These are phyloP conservation scores for Drosophila triauraria DNA, from an alignment of 1,140 invertebrate species.

Conservation along the genomic window DNA sequence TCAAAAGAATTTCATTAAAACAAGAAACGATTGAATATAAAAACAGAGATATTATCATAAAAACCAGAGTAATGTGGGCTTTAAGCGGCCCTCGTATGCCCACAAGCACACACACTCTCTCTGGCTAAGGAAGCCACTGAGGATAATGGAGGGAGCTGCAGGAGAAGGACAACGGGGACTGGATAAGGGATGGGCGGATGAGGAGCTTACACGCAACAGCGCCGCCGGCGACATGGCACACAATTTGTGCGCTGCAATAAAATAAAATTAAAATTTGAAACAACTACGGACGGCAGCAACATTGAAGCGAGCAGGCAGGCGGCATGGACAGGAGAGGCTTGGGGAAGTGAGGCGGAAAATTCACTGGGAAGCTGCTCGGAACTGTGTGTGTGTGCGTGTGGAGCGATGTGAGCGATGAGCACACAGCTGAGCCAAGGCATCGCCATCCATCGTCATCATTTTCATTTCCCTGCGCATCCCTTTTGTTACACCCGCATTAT, in stretches of 20 bases:
- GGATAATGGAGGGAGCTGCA: slow-evolving; percentile 3
- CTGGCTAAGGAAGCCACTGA: slow-evolving; percentile 34
- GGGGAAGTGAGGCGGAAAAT: slow-evolving; percentile 5
- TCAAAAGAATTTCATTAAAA: not conserved
- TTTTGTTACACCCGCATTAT: slow-evolving; percentile 25
- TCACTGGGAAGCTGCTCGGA: slow-evolving; percentile 1
- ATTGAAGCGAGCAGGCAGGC: slow-evolving; percentile 11
- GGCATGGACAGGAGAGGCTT: not conserved
- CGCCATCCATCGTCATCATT: slow-evolving; percentile 70
- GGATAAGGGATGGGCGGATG: slow-evolving; percentile 14
- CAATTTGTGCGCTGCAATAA: slow-evolving; percentile 79
- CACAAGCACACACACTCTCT: slow-evolving; percentile 7
- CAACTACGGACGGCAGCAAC: slow-evolving; percentile 53
- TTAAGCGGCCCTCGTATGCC: slow-evolving; percentile 16
- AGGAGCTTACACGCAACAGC: slow-evolving; percentile 59
- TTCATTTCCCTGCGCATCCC: slow-evolving; percentile 17
- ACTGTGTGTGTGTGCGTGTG: slow-evolving; percentile 2
- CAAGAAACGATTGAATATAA: not conserved
- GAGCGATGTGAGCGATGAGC: slow-evolving; percentile 38
- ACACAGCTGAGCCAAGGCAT: slow-evolving; percentile 55
- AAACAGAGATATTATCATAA: not conserved
- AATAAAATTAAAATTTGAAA: slow-evolving; percentile 80
- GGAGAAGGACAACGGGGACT: not conserved
- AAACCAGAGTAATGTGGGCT: not conserved
- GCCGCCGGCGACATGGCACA: slow-evolving; percentile 68